Evolutionary conservation across 2,113 vertebrate genomes (phyloP), one percentile per base, ranked within the genome.

Genomic region (Probosciger aterrimus): DNA sequence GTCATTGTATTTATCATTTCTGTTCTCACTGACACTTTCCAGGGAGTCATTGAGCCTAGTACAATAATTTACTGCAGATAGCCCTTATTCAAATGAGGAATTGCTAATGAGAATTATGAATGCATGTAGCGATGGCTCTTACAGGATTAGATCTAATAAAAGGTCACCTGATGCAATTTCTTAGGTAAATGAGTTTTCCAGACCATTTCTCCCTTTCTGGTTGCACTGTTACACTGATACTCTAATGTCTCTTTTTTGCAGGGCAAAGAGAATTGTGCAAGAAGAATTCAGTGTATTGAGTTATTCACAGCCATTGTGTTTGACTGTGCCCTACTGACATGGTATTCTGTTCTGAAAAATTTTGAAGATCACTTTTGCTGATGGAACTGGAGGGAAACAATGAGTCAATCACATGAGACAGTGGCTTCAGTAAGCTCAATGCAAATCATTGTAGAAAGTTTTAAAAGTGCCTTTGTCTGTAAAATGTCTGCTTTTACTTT

Each of bases 301-400:
- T 92, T 80, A 30, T 86, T 85, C 73, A 46, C 50, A 94, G 90
- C 53, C n/a, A 18, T 81, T 88, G 82, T 82, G 55, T 84, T 88
- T 87, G 90, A 74, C 92, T 91, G 75, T 3, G 19, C 64, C 91
- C 44, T 82, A 55, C 57, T 87, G 85, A 88, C 91, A 64, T 33
- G 39, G 81, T 55, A n/a, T 14, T 49, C 83, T 88, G 90, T 93
- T 78, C 87, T 86, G 59, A 84, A 85, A 89, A 86, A 78, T 89
- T 95, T 91, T 95, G 95, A 90, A 97, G 97, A 96, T 97, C 47
- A 81, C 96, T 98, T 94, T 81, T 24, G 33, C 65, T 91, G 87
- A 92, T 92, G 75, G 81, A 92, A 96, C 80, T 90, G 88, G 84
- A 86, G 78, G 76, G 88, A 95, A 97, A 92, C 64, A 89, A 85